phyloP scores from a whole-genome alignment of 2,888 invertebrate species.

The Calliopum simillimum region DNA sequence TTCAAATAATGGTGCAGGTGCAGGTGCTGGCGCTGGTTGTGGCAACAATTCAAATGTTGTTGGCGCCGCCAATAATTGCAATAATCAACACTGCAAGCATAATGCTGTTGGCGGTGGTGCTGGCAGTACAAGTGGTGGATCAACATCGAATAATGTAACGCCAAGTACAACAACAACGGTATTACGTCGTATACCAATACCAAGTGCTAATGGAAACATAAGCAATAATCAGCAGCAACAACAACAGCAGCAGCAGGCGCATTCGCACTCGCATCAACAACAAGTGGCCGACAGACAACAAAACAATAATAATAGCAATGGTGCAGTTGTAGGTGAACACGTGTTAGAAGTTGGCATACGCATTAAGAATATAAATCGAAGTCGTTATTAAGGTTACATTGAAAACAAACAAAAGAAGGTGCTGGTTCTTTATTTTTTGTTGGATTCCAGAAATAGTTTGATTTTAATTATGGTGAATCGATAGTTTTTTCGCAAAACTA shows the following conservation, averaged over 20 bases:
- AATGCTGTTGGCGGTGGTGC: constrained; percentile 22
- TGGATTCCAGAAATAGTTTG: background rate
- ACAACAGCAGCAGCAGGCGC: constrained; percentile 51
- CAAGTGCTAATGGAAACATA: constrained; percentile 54
- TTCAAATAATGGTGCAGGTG: constrained; percentile 51
- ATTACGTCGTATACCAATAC: constrained; percentile 48
- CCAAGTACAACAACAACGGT: constrained; percentile 35
- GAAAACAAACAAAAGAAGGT: background rate
- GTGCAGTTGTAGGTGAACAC: constrained; percentile 56
- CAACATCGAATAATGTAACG: constrained; percentile 3
- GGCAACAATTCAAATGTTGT: constrained; percentile 27
- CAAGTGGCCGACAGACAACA: constrained; percentile 36
- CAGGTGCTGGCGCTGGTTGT: constrained; percentile 23
- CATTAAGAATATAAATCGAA: constrained; percentile 64
- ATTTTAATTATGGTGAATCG: too few species aligned
- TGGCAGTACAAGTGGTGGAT: background rate
- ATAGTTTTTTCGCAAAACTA: too few species aligned
- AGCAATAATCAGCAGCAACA: constrained; percentile 51
- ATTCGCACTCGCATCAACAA: constrained; percentile 53
- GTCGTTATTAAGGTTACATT: constrained; percentile 53
- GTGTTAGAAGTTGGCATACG: constrained; percentile 66
- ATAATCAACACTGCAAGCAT: constrained; percentile 43
- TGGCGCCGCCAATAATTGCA: constrained; percentile 46
- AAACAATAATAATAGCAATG: constrained; percentile 40
- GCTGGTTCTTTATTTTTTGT: background rate